Evolutionary conservation across 1,140 invertebrate species (phyloP), one percentile per base, ranked within the genome.

Genomic region (Drosophila erecta): DNA sequence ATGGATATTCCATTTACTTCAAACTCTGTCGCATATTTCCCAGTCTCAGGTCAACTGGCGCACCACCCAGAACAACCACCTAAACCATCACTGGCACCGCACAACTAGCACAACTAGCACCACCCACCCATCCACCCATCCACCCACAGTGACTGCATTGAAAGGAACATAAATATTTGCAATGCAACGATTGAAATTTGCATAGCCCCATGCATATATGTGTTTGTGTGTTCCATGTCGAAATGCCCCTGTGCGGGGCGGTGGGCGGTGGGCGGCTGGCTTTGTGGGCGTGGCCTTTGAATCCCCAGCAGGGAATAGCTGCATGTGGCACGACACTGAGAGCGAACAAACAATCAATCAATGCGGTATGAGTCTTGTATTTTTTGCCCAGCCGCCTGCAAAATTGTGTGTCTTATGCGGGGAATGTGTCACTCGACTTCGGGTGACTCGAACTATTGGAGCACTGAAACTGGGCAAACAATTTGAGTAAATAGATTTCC

Each of bases 331-430:
- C 54, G 64, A 56, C 64, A 69, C 50, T 65, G 46, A 46, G 37
- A 58, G 44, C 38, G 54, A 47, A 38, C 58, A 67, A 71, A 76
- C 80, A 85, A 86, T 86, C 81, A 86, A 86, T 85, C 81, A 86
- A 72, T 86, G 53, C 47, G 74, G 67, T 70, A 83, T 66, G 47
- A 77, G 59, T 65, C 44, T 41, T 58, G 70, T 84, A 55, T 84
- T 75, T 61, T 54, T 80, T 67, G 37, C 37, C 58, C 44, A 44
- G 43, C 75, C 44, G 54, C 24, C 17, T 61, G 62, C 38, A 69
- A 43, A 56, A 56, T 37, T 37, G 50, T 43, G 50, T 73, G 49
- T 56, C 35, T 60, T 61, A 20, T 76, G 47, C 8, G 38, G 41
- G n/a, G 40, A 40, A 59, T 65, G 73, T 72, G 59, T 43, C 66